A percentile compares a stretch with the other conserved stretches of the same genome.
Conservation (phyloP, 2,797 vertebrate species). For the Eptatretus atami region DNA sequence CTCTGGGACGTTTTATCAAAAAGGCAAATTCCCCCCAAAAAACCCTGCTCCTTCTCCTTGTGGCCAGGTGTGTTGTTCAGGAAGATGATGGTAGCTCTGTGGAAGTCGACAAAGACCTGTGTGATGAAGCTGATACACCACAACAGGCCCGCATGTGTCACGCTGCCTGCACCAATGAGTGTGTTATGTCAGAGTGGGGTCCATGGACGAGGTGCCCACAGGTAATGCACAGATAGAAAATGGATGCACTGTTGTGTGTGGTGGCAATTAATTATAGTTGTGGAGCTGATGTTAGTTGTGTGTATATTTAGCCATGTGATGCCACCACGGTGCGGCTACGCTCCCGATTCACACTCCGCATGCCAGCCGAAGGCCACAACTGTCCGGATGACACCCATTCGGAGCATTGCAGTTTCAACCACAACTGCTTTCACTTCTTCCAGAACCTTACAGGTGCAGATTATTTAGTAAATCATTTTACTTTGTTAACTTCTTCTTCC, state of each 20-base stretch:
- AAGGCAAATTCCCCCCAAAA: no score
- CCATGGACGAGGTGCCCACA: constrained; percentile 42
- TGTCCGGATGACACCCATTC: constrained; percentile 41
- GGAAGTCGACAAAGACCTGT: constrained; percentile 22
- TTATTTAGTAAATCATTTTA: no score
- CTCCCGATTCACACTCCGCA: constrained; percentile 32
- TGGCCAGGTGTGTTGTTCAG: constrained; percentile 34
- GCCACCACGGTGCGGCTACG: constrained; percentile 23
- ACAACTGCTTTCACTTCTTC: constrained; percentile 53
- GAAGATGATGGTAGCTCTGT: constrained; percentile 14
- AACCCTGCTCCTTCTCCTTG: neutral
- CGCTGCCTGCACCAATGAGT: constrained; percentile 43
- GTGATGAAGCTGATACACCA: constrained; percentile 31
- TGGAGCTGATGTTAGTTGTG: neutral
- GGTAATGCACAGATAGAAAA: constrained; percentile 18
- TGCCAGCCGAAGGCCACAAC: constrained; percentile 16
- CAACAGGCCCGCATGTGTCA: constrained; percentile 28
- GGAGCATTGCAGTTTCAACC: constrained; percentile 42
- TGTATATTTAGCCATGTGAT: constrained; percentile 29
- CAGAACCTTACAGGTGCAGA: constrained; percentile 43
- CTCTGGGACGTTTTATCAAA: no score
- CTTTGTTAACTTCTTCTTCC: no score
- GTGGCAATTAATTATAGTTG: no score
- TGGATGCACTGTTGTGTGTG: neutral
- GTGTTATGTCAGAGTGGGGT: constrained; percentile 50